Percentiles rank a stretch among this genome's conserved stretches.
These are phyloP conservation scores for Melolontha melolontha DNA, from an alignment of 2,888 invertebrate genomes.

Conservation along the genomic window DNA sequence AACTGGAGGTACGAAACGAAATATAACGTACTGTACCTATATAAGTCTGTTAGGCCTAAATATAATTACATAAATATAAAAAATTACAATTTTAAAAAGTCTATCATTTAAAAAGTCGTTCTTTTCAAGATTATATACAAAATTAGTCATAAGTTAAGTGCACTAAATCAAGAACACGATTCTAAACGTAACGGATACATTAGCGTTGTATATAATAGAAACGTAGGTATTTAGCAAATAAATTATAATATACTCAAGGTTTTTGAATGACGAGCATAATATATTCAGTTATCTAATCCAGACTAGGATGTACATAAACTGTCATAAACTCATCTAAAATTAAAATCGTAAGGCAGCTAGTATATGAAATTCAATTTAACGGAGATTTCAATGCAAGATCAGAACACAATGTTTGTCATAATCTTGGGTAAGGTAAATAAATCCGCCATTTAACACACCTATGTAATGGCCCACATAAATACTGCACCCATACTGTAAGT, in stretches of 20 bases:
- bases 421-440: conserved; percentile 15
- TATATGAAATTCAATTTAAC: conserved; percentile 3
- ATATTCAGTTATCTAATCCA: neutral
- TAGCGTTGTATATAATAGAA: too few relatives aligned
- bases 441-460: conserved; percentile 24
- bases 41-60: too few relatives aligned
- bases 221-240: too few relatives aligned
- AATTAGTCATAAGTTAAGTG: too few relatives aligned
- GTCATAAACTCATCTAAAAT: conserved; percentile 5
- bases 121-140: too few relatives aligned
- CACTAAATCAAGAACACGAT: too few relatives aligned
- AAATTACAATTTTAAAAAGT: too few relatives aligned
- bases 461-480: conserved; percentile 38
- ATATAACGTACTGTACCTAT: too few relatives aligned
- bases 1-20: too few relatives aligned
- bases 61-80: too few relatives aligned
- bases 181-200: too few relatives aligned
- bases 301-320: neutral
- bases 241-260: conserved; percentile 11
- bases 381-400: conserved; percentile 25
- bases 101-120: too few relatives aligned
- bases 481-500: conserved; percentile 38
- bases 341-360: neutral
- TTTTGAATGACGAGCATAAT: neutral
- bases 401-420: conserved; percentile 1